Conservation (phyloP, 2,113 vertebrate species). For the Anthoscopus minutus region DNA sequence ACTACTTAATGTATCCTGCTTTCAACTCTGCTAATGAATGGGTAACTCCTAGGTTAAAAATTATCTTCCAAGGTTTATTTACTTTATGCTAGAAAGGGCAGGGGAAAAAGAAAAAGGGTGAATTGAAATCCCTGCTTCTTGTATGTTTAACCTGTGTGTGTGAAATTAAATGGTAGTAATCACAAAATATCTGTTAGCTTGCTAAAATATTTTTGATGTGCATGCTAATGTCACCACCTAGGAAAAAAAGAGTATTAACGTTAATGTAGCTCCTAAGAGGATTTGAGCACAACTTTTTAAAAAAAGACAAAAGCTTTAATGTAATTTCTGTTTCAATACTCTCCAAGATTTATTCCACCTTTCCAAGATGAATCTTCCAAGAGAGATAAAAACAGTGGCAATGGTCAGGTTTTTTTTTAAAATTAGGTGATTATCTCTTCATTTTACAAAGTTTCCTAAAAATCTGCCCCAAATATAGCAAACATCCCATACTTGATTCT, state of each 20-base stretch:
- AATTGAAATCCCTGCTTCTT: background rate
- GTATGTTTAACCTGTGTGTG: background rate
- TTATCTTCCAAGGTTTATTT: conserved; percentile 66
- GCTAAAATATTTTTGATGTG: background rate
- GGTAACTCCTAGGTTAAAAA: conserved; percentile 73
- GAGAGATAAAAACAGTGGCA: background rate
- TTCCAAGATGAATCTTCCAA: background rate
- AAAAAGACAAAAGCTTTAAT: background rate
- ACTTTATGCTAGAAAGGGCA: conserved; percentile 28
- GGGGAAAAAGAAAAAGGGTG: background rate
- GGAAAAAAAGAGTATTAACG: background rate
- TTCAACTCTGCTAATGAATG: conserved; percentile 53
- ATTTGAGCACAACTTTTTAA: background rate
- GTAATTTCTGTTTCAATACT: background rate
- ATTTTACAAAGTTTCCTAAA: background rate
- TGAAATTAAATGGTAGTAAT: background rate
- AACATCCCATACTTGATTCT: background rate
- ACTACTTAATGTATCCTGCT: conserved; percentile 39
- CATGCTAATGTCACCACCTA: background rate
- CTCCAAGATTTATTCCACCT: background rate
- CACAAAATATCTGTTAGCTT: background rate
- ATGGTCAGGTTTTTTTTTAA: background rate
- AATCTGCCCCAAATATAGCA: background rate
- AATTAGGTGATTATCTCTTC: background rate
- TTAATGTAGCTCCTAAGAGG: background rate